A percentile compares a stretch with the other conserved stretches of the same genome.
Evolutionary conservation across 2,113 vertebrate species (phyloP).

Genomic region (Lycaon pictus): DNA sequence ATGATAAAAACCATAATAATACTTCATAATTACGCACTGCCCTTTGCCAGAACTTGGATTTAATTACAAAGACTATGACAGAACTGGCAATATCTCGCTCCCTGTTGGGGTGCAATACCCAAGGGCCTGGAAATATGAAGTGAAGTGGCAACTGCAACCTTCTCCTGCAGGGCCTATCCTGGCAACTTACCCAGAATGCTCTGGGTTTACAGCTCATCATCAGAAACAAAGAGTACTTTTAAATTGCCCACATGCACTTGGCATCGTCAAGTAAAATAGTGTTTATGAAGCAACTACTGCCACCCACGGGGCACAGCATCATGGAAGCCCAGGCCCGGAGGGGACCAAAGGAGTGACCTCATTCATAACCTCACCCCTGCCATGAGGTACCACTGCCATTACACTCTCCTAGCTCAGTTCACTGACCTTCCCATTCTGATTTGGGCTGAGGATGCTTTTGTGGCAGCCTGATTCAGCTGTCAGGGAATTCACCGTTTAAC

Average conservation of each 20-base stretch:
- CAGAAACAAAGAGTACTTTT: constrained; percentile 72
- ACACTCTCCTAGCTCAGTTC: background rate
- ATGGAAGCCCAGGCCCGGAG: constrained; percentile 5
- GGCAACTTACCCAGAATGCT: constrained; percentile 52
- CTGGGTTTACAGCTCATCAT: constrained; percentile 36
- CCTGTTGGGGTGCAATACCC: constrained; percentile 72
- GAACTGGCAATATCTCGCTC: constrained; percentile 71
- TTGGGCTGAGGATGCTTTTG: background rate
- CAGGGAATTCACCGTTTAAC: background rate
- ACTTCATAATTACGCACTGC: constrained; percentile 76
- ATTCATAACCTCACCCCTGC: background rate
- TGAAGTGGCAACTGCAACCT: constrained; percentile 54
- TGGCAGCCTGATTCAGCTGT: background rate
- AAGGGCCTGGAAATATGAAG: constrained; percentile 73
- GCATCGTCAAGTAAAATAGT: constrained; percentile 24
- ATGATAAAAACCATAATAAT: constrained; percentile 82
- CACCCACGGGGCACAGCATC: background rate
- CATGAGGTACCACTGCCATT: background rate
- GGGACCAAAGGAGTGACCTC: background rate
- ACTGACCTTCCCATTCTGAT: background rate
- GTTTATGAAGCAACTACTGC: constrained; percentile 45
- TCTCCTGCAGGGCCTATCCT: constrained; percentile 53
- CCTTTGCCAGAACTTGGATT: constrained; percentile 81
- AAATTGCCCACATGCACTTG: constrained; percentile 51
- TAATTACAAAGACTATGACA: constrained; percentile 72